Evolutionary conservation across 2,113 vertebrate genomes (phyloP).

Genomic region (Diphyllodes magnificus): DNA sequence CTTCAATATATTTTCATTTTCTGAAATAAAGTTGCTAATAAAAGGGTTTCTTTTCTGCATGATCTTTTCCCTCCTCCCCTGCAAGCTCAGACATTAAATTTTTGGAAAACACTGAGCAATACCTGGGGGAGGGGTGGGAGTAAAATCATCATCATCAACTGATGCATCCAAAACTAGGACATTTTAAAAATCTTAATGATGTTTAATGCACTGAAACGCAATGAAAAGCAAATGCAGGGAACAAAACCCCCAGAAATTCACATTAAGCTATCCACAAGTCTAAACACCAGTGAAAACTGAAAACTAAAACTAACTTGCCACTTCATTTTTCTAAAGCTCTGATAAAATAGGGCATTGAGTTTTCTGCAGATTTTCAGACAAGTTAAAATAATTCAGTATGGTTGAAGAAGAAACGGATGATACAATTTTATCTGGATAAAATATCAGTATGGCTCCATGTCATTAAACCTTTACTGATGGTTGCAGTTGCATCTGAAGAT

Average conservation of each 20-base stretch:
- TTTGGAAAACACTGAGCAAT: constrained; percentile 10
- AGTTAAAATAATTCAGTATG: neutral
- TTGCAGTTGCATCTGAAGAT: neutral
- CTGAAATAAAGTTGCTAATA: neutral
- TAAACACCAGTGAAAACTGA: neutral
- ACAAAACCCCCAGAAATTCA: neutral
- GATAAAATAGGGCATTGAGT: neutral
- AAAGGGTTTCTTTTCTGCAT: neutral
- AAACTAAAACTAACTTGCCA: neutral
- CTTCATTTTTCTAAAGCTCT: neutral
- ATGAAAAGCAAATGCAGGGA: neutral
- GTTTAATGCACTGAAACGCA: neutral
- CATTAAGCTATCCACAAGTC: neutral
- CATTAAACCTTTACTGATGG: neutral
- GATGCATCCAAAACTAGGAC: neutral
- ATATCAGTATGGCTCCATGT: neutral
- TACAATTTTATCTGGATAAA: neutral
- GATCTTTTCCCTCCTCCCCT: neutral
- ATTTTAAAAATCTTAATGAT: neutral
- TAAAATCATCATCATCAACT: neutral
- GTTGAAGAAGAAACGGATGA: neutral
- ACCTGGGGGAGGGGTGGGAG: neutral
- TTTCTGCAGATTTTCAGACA: neutral
- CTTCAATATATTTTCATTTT: neutral
- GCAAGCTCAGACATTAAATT: neutral